Evolutionary conservation across 2,888 invertebrate species (phyloP).

Genomic region (Philereme vetulata): DNA sequence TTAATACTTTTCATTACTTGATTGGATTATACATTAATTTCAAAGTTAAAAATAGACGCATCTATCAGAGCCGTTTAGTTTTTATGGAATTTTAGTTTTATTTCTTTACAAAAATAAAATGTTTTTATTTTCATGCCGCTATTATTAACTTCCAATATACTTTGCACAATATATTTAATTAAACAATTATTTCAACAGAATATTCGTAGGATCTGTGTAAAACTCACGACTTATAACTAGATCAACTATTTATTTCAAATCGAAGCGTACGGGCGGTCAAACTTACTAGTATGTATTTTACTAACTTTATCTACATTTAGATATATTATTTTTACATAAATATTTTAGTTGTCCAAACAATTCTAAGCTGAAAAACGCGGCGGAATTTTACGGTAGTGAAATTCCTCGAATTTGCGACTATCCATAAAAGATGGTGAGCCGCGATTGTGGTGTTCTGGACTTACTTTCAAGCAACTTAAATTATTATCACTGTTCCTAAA

Average conservation of each 20-base stretch:
- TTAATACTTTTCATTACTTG: no score
- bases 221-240: not conserved
- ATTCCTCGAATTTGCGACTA: no score
- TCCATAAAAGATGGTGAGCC: no score
- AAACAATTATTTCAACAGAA: constrained; percentile 14
- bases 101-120: constrained; percentile 24
- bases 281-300: not conserved
- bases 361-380: no score
- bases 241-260: not conserved
- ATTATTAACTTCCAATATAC: constrained; percentile 12
- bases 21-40: no score
- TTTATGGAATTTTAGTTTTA: constrained; percentile 13
- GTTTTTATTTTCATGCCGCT: constrained; percentile 8
- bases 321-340: no score
- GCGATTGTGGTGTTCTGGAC: no score
- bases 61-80: constrained; percentile 13
- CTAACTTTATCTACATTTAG: no score
- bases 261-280: constrained; percentile 21
- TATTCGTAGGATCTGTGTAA: not conserved
- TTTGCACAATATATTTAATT: constrained; percentile 4
- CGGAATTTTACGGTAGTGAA: no score
- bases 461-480: no score
- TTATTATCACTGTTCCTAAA: no score
- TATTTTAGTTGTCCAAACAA: no score
- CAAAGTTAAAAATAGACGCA: not conserved